phyloP scores from a whole-genome alignment of 2,888 invertebrate genomes.

The Drosophila incognita region DNA sequence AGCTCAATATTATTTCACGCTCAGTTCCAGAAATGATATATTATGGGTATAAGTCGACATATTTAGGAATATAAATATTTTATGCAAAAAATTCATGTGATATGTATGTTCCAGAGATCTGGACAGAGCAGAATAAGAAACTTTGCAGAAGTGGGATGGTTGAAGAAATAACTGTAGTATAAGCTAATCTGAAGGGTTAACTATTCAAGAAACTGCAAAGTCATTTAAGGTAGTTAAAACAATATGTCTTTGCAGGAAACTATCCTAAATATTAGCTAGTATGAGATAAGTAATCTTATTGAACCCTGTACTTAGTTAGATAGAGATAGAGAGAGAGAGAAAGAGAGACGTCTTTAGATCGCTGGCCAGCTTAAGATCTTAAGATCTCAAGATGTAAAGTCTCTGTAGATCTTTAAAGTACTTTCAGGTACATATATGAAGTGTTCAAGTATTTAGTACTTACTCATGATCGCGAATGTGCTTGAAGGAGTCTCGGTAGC shows the following conservation, averaged over 20 bases:
- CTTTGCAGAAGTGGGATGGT: neutral
- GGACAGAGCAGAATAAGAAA: neutral
- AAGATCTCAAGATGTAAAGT: neutral
- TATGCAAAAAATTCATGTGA: neutral
- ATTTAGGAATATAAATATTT: neutral
- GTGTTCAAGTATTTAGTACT: constrained; percentile 64
- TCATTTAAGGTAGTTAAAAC: neutral
- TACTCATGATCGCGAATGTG: constrained; percentile 84
- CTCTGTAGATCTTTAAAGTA: neutral
- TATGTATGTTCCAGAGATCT: no score
- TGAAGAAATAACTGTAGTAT: neutral
- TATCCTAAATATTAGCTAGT: neutral
- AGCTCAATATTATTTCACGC: constrained; percentile 22
- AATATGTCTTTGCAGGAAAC: neutral
- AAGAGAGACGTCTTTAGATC: neutral
- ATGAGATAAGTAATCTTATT: neutral
- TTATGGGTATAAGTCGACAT: neutral
- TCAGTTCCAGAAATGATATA: constrained; percentile 8
- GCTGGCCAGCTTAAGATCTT: neutral
- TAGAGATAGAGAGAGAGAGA: neutral
- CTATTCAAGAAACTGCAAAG: neutral
- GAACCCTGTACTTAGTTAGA: neutral
- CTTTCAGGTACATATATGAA: neutral
- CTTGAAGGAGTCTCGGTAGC: constrained; percentile 91
- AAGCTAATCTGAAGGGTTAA: neutral